Evolutionary conservation across 2,113 vertebrate genomes (phyloP).

Genomic region (Lamprotornis superbus): DNA sequence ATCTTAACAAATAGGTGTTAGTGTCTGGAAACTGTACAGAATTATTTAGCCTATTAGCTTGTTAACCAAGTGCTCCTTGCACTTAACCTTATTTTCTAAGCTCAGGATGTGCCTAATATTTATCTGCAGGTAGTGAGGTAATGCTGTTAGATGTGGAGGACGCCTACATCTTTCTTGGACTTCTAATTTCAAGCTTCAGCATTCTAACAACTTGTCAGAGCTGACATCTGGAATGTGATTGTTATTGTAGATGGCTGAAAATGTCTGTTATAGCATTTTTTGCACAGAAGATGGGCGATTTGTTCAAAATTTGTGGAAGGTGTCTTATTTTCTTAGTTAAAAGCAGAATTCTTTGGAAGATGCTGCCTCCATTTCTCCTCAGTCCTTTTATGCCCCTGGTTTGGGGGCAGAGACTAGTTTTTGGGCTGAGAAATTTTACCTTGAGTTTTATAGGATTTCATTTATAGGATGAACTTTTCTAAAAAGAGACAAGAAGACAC

Average conservation of each 20-base stretch:
- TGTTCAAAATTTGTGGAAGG: neutral
- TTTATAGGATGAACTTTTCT: neutral
- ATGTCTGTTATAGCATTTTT: neutral
- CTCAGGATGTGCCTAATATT: slow-evolving; percentile 5
- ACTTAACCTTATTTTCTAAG: slow-evolving; percentile 43
- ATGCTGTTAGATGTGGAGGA: slow-evolving; percentile 1
- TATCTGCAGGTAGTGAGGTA: slow-evolving; percentile 23
- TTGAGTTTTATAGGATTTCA: neutral
- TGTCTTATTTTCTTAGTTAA: neutral
- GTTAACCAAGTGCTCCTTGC: slow-evolving; percentile 6
- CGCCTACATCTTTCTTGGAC: slow-evolving; percentile 41
- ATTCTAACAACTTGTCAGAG: slow-evolving; percentile 4
- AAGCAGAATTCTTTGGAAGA: neutral
- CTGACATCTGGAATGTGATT: slow-evolving; percentile 3
- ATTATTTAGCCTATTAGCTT: slow-evolving; percentile 8
- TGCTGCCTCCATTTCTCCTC: neutral
- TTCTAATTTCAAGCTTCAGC: slow-evolving; percentile 5
- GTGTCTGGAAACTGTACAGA: slow-evolving; percentile 9
- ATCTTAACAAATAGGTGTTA: neutral
- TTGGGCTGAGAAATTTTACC: neutral
- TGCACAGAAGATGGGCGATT: neutral
- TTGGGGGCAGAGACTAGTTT: neutral
- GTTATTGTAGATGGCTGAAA: slow-evolving; percentile 4
- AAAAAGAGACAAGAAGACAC: neutral
- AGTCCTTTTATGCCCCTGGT: neutral